Conservation (phyloP, 2,797 vertebrate species). For the Rhynchotus rufescens region DNA sequence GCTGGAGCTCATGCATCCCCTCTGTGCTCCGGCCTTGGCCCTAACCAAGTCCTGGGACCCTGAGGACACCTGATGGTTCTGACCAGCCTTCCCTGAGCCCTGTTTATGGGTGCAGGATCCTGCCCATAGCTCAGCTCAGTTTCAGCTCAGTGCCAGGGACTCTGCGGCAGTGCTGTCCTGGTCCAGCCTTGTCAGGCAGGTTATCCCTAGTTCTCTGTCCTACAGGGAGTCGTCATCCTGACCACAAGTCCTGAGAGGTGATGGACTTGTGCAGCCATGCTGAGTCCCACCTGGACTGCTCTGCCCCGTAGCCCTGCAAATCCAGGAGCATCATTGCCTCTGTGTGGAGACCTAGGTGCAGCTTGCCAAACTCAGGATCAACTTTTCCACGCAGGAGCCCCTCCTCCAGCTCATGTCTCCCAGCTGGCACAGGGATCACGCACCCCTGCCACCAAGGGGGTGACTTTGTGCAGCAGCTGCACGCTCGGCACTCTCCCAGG, state of each 20-base stretch:
- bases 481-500: neutral
- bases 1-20: rapidly evolving
- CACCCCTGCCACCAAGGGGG: neutral
- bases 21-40: rapidly evolving
- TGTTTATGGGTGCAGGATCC: too few species aligned
- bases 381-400: rapidly evolving
- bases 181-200: too few species aligned
- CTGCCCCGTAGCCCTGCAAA: neutral
- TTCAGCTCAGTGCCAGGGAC: neutral
- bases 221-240: neutral
- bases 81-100: neutral
- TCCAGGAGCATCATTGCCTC: too few species aligned
- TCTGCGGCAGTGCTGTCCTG: too few species aligned
- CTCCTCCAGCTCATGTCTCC: rapidly evolving
- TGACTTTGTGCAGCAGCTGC: neutral
- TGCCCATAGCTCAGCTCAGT: rapidly evolving
- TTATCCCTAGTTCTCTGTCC: too few species aligned
- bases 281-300: neutral
- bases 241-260: rapidly evolving
- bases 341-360: neutral
- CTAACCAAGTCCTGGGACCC: neutral
- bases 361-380: neutral
- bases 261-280: rapidly evolving
- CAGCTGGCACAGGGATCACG: neutral
- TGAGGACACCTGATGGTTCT: neutral